phyloP scores from a whole-genome alignment of 2,113 vertebrate species.

The Coracopsis vasa region DNA sequence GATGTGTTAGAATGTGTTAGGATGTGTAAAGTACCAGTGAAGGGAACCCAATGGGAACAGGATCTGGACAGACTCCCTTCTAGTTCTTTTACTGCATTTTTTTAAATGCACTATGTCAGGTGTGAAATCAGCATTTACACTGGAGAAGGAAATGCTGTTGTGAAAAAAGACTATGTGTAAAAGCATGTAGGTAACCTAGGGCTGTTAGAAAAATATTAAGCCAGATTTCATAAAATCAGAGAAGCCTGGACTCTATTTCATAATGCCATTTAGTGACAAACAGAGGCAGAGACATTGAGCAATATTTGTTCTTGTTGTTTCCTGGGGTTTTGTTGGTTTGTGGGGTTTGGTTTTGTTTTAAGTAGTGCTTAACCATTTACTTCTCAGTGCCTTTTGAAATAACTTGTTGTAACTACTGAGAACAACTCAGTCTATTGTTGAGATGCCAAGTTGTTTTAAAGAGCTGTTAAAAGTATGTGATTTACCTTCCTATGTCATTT shows the following conservation, averaged over 20 bases:
- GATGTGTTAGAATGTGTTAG: background rate
- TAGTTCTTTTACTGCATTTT: background rate
- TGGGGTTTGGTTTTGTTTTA: background rate
- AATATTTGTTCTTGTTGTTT: background rate
- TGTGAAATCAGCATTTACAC: conserved; percentile 5
- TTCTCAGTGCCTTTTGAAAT: background rate
- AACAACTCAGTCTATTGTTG: background rate
- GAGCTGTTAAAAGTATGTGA: background rate
- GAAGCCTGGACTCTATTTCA: background rate
- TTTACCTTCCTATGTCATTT: background rate
- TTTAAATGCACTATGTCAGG: background rate
- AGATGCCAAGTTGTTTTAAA: background rate
- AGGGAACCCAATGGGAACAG: background rate
- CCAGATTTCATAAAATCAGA: background rate
- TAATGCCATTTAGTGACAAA: background rate
- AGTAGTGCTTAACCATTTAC: background rate
- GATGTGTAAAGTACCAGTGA: background rate
- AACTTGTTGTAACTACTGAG: background rate
- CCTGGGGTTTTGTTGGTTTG: background rate
- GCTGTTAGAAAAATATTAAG: background rate
- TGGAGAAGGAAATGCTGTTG: background rate
- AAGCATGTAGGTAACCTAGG: background rate
- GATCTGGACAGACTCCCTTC: background rate
- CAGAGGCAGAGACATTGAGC: background rate
- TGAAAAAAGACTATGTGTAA: background rate